Evolutionary conservation across 1,140 invertebrate genomes (phyloP).

Genomic region (Halictus rubicundus): DNA sequence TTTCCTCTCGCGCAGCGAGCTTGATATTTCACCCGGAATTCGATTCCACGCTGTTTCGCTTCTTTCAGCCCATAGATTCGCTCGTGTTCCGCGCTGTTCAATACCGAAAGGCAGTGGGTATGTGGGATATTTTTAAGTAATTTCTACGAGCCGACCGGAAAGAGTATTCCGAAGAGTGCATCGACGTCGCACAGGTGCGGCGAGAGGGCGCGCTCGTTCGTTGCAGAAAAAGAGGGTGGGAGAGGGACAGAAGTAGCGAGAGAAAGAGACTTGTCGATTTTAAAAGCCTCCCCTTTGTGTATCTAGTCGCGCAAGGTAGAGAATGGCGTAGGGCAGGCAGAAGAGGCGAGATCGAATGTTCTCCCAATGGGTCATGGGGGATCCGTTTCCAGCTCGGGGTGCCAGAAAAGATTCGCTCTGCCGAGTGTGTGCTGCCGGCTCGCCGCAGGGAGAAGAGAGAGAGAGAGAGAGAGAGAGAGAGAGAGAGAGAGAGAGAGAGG

Average conservation of each 20-base stretch:
- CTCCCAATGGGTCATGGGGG: constrained; percentile 52
- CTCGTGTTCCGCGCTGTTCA: too few relatives aligned
- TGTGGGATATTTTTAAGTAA: background rate
- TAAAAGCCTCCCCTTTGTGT: constrained; percentile 33
- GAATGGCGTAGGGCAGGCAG: background rate
- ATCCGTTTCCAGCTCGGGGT: constrained; percentile 24
- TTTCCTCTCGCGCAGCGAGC: background rate
- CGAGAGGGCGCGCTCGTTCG: background rate
- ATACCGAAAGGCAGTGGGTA: too few relatives aligned
- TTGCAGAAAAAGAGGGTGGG: too few relatives aligned
- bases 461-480: background rate
- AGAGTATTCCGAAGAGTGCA: background rate
- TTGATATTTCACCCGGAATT: background rate
- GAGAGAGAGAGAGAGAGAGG: background rate
- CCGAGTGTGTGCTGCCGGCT: background rate
- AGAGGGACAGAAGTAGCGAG: too few relatives aligned
- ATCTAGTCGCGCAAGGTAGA: constrained; percentile 13
- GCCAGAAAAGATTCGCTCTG: constrained; percentile 37
- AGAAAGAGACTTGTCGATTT: constrained; percentile 23
- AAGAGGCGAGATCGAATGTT: constrained; percentile 46
- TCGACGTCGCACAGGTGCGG: background rate
- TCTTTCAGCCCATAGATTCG: too few relatives aligned
- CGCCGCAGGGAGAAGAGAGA: constrained; percentile 1
- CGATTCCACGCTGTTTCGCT: background rate
- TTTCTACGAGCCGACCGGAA: too few relatives aligned